A percentile compares a stretch with the other conserved stretches of the same genome.
phyloP scores from a whole-genome alignment of 1,140 invertebrate species.

The Bombus pyrosoma region DNA sequence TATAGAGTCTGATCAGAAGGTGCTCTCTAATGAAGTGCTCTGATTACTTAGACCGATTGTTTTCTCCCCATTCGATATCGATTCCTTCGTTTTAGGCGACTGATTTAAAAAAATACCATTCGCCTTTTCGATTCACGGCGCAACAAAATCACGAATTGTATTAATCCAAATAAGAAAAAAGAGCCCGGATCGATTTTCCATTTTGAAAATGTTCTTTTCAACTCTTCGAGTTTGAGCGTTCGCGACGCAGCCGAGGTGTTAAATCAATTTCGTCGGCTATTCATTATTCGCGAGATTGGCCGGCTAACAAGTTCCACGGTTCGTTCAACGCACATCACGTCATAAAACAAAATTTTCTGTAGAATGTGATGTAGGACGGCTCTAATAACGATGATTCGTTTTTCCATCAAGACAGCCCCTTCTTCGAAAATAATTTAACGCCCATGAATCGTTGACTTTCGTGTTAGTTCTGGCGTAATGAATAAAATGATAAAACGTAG shows the following conservation, averaged over 20 bases:
- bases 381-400: conserved; percentile 29
- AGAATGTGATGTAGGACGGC: background rate
- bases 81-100: background rate
- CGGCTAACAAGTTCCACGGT: background rate
- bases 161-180: background rate
- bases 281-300: background rate
- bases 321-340: background rate
- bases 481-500: conserved; percentile 6
- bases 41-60: background rate
- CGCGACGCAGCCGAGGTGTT: background rate
- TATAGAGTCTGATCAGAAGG: background rate
- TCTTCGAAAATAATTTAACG: background rate
- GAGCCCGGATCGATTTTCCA: no score
- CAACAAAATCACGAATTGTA: background rate
- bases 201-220: background rate
- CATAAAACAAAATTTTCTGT: conserved; percentile 12
- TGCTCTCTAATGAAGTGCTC: background rate
- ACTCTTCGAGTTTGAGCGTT: background rate
- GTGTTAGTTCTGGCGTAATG: background rate
- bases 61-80: background rate
- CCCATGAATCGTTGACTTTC: background rate
- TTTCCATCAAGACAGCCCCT: background rate
- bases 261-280: background rate
- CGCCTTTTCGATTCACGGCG: background rate
- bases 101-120: background rate